Base-by-base conservation (phyloP, 1,140 invertebrate species). In the Panagrolaimus sp. region DNA sequence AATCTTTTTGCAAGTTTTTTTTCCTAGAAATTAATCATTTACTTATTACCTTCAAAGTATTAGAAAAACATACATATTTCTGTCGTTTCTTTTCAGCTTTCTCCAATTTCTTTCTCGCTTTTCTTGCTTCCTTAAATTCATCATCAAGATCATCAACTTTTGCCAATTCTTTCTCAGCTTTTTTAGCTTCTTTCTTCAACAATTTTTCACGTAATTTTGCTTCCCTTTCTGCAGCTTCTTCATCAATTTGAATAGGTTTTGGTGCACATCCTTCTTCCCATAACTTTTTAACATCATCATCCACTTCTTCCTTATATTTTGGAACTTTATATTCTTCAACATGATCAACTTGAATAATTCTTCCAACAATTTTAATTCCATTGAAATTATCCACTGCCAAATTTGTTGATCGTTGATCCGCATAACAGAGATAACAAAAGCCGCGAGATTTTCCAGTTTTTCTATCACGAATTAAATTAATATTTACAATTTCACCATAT, bases 301-400 rank as follows among this genome's bases (percentile, higher is more conserved):
- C 92, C 48, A 89, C 84, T 78, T 92, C 90, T 69, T 90, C 90
- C 70, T 88, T 88, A 70, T 93, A 90, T 86, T 96, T 96, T 2
- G 94, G 94, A 43, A 89, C 87, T 84, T 91, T 92, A 83, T 98
- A 98, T 82, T 95, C 89, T 63, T 89, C 87, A 65, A 94, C 93
- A 85, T 98, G 95, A 84, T 98, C 94, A 0, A 98, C 94, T 79
- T 94, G 84, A 55, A 98, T 88, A 12, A 88, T 90, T 65, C 88
- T 76, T 15, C 85, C 82, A 70, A 74, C 69, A 62, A 86, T 63
- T 82, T 85, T 74, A 52, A 76, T 91, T 47, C 92, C 91, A 88
- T 98, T 98, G 26, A 98, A 89, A 85, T 98, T 98, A 84, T 98
- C 95, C 0, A 98, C 94, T 64, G 94, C 90, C 68, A 99, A 85